Evolutionary conservation across 1,140 invertebrate species (phyloP).

Genomic region (Ganaspis sp.): DNA sequence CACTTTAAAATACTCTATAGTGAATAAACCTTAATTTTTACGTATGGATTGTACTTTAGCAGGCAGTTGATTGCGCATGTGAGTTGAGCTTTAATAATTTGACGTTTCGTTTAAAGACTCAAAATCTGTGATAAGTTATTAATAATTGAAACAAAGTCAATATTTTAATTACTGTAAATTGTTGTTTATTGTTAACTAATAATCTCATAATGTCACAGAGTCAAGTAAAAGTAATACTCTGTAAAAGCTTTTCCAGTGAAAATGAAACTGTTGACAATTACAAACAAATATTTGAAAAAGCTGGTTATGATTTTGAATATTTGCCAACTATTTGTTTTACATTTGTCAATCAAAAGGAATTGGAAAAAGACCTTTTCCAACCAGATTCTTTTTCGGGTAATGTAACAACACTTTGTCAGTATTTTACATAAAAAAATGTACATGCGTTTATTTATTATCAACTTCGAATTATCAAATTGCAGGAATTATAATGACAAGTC

Average conservation of each 20-base stretch:
- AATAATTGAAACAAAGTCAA: no score
- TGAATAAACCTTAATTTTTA: no score
- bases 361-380: conserved; percentile 54
- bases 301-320: conserved; percentile 64
- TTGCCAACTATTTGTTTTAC: conserved; percentile 66
- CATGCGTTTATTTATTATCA: no score
- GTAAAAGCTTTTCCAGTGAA: conserved; percentile 61
- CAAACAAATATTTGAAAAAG: conserved; percentile 57
- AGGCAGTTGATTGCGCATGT: no score
- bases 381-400: conserved; percentile 67
- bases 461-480: conserved; percentile 15
- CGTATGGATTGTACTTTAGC: no score
- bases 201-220: conserved; percentile 33
- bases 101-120: no score
- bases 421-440: no score
- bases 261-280: conserved; percentile 64
- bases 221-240: conserved; percentile 61
- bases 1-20: no score
- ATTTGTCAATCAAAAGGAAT: conserved; percentile 62
- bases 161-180: no score
- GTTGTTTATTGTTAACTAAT: no score
- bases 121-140: no score
- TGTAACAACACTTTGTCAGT: conserved; percentile 32
- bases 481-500: conserved; percentile 73
- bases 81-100: no score